Evolutionary conservation across 2,888 invertebrate genomes (phyloP).

Genomic region (Galeopsomyia nigrocyanea): DNA sequence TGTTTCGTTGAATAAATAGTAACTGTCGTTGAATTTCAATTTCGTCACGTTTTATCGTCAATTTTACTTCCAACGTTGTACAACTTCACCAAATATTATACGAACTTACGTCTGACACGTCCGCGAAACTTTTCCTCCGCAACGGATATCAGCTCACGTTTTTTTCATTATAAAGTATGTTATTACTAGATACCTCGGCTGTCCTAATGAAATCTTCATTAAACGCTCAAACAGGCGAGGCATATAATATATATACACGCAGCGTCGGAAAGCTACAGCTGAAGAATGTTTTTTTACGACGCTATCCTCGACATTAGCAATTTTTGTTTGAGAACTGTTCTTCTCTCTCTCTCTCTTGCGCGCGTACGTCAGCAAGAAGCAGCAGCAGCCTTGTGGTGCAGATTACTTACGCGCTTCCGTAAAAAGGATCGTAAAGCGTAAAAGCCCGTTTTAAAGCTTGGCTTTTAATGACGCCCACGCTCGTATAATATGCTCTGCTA

Average conservation of each 20-base stretch:
- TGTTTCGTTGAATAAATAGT: too few species aligned
- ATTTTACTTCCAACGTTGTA: too few species aligned
- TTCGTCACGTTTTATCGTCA: too few species aligned
- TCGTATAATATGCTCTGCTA: conserved; percentile 55
- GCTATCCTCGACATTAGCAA: conserved; percentile 44
- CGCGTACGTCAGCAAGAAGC: conserved; percentile 22
- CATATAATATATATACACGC: background rate
- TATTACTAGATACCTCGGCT: background rate
- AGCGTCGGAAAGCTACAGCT: background rate
- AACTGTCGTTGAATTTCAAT: too few species aligned
- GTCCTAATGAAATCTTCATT: conserved; percentile 44
- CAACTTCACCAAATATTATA: too few species aligned
- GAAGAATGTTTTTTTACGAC: conserved; percentile 39
- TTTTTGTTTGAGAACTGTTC: conserved; percentile 48
- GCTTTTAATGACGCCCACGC: conserved; percentile 60
- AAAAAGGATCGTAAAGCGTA: conserved; percentile 62
- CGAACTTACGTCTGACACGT: too few species aligned
- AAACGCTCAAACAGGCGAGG: conserved; percentile 25
- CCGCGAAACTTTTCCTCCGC: too few species aligned
- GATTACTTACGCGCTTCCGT: conserved; percentile 57
- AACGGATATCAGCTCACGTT: too few species aligned
- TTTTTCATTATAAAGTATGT: too few species aligned
- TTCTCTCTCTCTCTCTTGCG: conserved; percentile 14
- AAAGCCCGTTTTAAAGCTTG: conserved; percentile 63
- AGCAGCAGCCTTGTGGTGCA: conserved; percentile 29